A percentile compares a stretch with the other conserved stretches of the same genome.
Evolutionary conservation across 1,140 invertebrate species (phyloP).

Genomic region (Bombus turneri): DNA sequence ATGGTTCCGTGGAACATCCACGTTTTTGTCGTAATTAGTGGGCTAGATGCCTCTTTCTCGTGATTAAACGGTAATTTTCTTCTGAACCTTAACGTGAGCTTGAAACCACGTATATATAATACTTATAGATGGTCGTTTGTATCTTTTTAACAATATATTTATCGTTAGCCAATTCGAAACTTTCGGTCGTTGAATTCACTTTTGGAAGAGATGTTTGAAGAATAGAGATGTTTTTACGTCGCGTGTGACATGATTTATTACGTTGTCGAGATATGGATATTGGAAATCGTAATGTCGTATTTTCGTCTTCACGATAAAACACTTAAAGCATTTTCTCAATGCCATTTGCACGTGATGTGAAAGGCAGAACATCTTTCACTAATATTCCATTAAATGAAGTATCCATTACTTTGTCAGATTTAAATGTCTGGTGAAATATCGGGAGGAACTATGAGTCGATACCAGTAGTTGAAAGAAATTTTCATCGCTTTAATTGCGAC

Average conservation of each 20-base stretch:
- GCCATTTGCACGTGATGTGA: background rate
- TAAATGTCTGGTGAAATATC: background rate
- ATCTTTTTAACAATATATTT: background rate
- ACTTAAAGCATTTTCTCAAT: background rate
- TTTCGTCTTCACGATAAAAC: background rate
- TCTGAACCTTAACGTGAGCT: background rate
- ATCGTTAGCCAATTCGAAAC: too few species aligned
- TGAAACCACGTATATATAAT: background rate
- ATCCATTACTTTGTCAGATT: background rate
- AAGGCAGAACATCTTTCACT: background rate
- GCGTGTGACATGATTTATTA: constrained; percentile 3
- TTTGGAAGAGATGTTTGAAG: too few species aligned
- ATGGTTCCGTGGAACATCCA: background rate
- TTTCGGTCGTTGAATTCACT: background rate
- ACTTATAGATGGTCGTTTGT: background rate
- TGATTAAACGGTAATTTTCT: constrained; percentile 2
- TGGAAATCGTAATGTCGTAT: background rate
- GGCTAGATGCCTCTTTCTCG: background rate
- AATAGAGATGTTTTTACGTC: background rate
- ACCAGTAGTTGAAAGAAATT: background rate
- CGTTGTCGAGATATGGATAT: background rate
- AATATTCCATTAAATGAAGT: background rate
- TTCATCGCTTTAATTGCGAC: background rate
- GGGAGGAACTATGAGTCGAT: background rate
- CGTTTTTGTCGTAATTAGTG: constrained; percentile 34